These are phyloP conservation scores for Pseudomyrmex flavicornis DNA, from an alignment of 1,140 invertebrate species.

Conservation along the genomic window DNA sequence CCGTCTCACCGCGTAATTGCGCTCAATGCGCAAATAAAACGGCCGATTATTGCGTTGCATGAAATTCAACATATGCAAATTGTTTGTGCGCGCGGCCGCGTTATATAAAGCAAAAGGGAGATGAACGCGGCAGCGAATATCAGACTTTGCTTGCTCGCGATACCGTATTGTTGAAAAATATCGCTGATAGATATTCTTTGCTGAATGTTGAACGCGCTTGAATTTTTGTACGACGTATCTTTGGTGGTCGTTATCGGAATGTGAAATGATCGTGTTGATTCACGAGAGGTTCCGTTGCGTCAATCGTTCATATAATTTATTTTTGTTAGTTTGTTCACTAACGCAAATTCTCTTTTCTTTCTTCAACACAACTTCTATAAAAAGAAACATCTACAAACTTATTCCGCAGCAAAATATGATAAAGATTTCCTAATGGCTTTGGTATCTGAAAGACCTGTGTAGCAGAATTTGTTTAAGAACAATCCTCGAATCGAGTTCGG, in stretches of 20 bases:
- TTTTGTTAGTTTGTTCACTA: neutral
- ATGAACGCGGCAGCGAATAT: neutral
- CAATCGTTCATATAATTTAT: constrained; percentile 5
- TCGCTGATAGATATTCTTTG: constrained; percentile 47
- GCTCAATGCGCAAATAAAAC: constrained; percentile 39
- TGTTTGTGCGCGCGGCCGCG: neutral
- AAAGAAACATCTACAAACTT: neutral
- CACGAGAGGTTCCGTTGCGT: constrained; percentile 29
- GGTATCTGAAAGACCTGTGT: no score
- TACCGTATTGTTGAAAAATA: constrained; percentile 35
- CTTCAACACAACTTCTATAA: neutral
- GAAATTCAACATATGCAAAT: constrained; percentile 62
- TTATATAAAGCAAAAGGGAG: neutral
- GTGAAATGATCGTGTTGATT: constrained; percentile 50
- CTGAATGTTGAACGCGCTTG: constrained; percentile 46
- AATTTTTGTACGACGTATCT: neutral
- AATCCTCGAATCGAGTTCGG: no score
- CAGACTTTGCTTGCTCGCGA: neutral
- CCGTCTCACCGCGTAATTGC: constrained; percentile 61
- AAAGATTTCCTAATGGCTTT: no score
- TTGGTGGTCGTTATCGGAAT: constrained; percentile 46
- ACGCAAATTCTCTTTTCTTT: neutral
- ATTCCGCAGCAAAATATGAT: neutral
- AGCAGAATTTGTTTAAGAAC: no score
- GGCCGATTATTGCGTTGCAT: constrained; percentile 38